Base-by-base conservation (phyloP, 2,113 vertebrate species). In the Brienomyrus longianalis region DNA sequence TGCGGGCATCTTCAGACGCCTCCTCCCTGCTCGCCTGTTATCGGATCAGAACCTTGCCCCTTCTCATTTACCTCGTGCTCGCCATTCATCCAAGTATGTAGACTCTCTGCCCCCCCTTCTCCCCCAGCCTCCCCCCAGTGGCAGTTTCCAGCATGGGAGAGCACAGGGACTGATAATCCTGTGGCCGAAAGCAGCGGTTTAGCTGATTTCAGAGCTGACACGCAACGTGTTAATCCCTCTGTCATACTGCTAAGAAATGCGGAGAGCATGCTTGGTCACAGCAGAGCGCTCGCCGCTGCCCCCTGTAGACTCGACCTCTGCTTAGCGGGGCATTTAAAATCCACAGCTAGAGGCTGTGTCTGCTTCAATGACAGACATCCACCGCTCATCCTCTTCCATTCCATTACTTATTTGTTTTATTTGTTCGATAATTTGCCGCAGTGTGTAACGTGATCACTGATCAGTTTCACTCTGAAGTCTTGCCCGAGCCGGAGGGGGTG, bases 161-260 rank as follows among this genome's bases (percentile, higher is more conserved):
- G 52, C 59, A 85, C 43, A 31, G 83, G 59, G 80, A 62, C 52
- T 77, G 35, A 84, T 89, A 89, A 89, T 89, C 89, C 80, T 47
- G 23, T 3, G 39, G 54, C 39, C 23, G 31, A 27, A 51, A 62
- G 52, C 89, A 17, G 52, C 9, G 80, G 35, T 89, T 84, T 59
- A 89, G 89, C 89, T 59, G 51, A 83, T 13, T 84, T 83, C 54
- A 56, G 74, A 89, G 88, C 52, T 11, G 8, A 39, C 77, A n/a
- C 45, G 21, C 39, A 21, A 47, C 52, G 19, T 11, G 35, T 48
- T 85, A 89, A 89, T 89, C 77, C 80, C 80, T 89, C 59, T 89
- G 80, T 89, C 89, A 84, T 52, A 62, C 89, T 6, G 80, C 80
- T 84, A 85, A 89, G 89, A 89, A 85, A 89, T 62, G 52, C 88